Percentiles rank a stretch among this genome's conserved stretches.
Evolutionary conservation across 2,888 invertebrate genomes (phyloP).

Genomic region (Aquatica leii): DNA sequence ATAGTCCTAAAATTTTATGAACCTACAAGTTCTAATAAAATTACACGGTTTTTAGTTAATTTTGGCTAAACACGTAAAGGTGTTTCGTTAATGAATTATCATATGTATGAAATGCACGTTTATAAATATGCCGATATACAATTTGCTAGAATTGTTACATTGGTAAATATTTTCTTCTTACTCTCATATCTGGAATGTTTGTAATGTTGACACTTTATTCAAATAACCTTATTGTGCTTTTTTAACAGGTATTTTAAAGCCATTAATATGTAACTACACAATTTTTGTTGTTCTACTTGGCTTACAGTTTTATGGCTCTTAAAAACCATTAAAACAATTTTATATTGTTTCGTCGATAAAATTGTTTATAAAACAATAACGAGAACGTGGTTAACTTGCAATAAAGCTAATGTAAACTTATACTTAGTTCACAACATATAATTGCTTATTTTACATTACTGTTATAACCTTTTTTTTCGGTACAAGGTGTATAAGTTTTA

Average conservation of each 20-base stretch:
- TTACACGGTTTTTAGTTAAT: conserved; percentile 17
- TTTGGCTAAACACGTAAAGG: conserved; percentile 10
- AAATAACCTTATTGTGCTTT: not conserved
- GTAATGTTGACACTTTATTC: not conserved
- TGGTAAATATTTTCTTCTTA: not conserved
- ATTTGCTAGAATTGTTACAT: conserved; percentile 1
- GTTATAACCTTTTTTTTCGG: no score
- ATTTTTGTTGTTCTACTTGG: no score
- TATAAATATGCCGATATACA: not conserved
- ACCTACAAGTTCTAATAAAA: conserved; percentile 14
- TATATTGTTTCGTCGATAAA: conserved; percentile 20
- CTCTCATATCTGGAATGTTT: not conserved
- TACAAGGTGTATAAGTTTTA: no score
- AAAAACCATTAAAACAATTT: conserved; percentile 5
- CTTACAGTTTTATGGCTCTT: not conserved
- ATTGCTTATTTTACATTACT: no score
- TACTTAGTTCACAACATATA: no score
- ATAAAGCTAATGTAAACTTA: not conserved
- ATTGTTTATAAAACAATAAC: conserved; percentile 12
- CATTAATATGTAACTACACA: not conserved
- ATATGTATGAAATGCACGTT: not conserved
- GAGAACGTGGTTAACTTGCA: conserved; percentile 8
- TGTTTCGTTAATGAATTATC: conserved; percentile 23
- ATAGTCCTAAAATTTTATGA: conserved; percentile 13
- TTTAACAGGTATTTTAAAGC: not conserved